These are phyloP conservation scores for Thaumatotibia leucotreta DNA, from an alignment of 1,140 invertebrate species.

Conservation along the genomic window DNA sequence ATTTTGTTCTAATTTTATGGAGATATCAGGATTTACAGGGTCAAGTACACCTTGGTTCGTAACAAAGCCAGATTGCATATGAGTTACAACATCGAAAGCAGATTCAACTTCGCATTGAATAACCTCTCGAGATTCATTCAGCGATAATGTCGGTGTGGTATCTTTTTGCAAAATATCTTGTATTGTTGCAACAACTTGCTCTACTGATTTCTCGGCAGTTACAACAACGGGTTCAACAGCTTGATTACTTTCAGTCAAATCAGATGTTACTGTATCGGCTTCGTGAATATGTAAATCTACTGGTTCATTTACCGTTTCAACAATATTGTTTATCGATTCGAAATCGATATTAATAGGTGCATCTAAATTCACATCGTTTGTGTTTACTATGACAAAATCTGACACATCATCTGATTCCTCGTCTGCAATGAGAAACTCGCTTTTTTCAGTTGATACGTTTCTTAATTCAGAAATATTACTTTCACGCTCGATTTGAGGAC, in stretches of 20 bases:
- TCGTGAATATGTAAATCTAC: not conserved
- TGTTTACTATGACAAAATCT: not conserved
- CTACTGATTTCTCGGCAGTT: not conserved
- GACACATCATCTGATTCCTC: not conserved
- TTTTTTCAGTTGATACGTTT: not conserved
- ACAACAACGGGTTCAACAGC: no score
- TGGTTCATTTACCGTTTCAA: not conserved
- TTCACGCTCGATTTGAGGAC: not conserved
- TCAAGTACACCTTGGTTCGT: not conserved
- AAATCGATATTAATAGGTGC: not conserved
- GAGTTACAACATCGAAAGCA: not conserved
- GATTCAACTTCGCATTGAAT: not conserved
- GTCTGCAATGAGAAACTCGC: not conserved
- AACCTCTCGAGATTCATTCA: not conserved
- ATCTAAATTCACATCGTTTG: not conserved
- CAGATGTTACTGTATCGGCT: not conserved
- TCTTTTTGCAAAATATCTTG: not conserved
- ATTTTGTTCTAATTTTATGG: not conserved
- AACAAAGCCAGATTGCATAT: not conserved
- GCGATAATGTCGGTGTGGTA: not conserved
- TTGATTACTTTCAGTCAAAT: no score
- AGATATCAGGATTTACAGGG: not conserved
- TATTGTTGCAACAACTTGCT: not conserved
- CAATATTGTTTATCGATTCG: not conserved
- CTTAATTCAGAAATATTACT: not conserved